Conservation (phyloP, 2,797 vertebrate genomes). For the Glossophaga mutica region DNA sequence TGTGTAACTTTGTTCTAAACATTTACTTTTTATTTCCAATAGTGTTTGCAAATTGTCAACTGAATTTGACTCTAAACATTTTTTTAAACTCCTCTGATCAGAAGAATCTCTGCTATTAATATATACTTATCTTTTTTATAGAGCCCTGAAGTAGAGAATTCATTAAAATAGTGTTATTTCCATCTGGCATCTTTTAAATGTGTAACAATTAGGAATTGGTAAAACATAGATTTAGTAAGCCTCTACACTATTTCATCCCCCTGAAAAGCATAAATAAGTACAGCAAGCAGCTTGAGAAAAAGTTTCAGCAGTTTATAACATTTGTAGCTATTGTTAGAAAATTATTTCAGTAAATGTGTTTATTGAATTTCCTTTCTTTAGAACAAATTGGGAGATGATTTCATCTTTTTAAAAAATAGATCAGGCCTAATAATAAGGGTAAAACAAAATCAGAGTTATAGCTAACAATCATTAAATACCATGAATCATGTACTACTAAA, state of each 20-base stretch:
- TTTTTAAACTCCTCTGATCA: not conserved
- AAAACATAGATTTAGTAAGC: not conserved
- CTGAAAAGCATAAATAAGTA: not conserved
- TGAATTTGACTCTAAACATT: not conserved
- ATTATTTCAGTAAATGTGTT: not conserved
- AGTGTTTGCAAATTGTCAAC: not conserved
- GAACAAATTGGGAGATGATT: not conserved
- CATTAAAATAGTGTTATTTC: not conserved
- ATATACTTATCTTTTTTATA: not conserved
- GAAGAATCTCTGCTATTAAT: not conserved
- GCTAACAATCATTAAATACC: not conserved
- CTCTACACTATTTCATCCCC: not conserved
- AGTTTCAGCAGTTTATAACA: not conserved
- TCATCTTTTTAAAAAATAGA: not conserved
- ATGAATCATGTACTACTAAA: not conserved
- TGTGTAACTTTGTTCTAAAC: not conserved
- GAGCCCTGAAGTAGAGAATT: not conserved
- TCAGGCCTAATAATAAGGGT: not conserved
- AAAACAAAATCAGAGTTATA: not conserved
- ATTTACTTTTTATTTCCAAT: not conserved
- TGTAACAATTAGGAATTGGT: not conserved
- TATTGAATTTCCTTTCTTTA: not conserved
- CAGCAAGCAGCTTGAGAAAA: not conserved
- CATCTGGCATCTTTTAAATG: not conserved
- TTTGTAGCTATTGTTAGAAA: not conserved